These are phyloP conservation scores for Archips xylosteana DNA, from an alignment of 2,888 invertebrate genomes.

Conservation along the genomic window DNA sequence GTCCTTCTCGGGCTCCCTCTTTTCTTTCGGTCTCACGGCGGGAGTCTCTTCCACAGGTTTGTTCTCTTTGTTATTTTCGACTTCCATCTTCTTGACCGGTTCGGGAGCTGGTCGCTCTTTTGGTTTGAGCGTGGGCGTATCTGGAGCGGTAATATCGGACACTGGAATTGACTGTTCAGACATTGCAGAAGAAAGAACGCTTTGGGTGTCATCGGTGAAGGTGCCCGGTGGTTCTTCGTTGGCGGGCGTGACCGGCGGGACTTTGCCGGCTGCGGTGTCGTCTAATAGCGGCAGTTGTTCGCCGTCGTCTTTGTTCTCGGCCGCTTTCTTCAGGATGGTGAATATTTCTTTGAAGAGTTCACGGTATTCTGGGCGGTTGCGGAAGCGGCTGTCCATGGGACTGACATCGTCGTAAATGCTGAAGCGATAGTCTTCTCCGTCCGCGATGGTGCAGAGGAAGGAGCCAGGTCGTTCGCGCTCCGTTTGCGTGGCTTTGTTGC, in stretches of 20 bases:
- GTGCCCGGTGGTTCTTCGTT: constrained; percentile 88
- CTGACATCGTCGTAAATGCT: constrained; percentile 93
- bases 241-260: constrained; percentile 89
- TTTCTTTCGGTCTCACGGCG: constrained; percentile 63
- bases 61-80: constrained; percentile 70
- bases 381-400: constrained; percentile 92
- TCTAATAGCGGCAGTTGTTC: constrained; percentile 90
- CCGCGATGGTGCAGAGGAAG: constrained; percentile 93
- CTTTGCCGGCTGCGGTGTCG: constrained; percentile 85
- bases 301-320: constrained; percentile 92
- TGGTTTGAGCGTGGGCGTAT: constrained; percentile 83
- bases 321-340: constrained; percentile 92
- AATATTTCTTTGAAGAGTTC: constrained; percentile 94
- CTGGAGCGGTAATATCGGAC: constrained; percentile 87
- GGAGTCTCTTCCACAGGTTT: constrained; percentile 68
- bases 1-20: constrained; percentile 55
- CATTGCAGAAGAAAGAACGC: constrained; percentile 90
- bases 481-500: constrained; percentile 93
- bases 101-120: constrained; percentile 62
- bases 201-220: constrained; percentile 90
- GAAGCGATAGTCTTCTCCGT: constrained; percentile 94
- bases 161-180: constrained; percentile 90
- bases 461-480: constrained; percentile 91
- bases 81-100: constrained; percentile 66
- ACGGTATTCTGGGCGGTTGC: constrained; percentile 92